These are phyloP conservation scores for Lysandra coridon DNA, from an alignment of 2,888 invertebrate species.

Conservation along the genomic window DNA sequence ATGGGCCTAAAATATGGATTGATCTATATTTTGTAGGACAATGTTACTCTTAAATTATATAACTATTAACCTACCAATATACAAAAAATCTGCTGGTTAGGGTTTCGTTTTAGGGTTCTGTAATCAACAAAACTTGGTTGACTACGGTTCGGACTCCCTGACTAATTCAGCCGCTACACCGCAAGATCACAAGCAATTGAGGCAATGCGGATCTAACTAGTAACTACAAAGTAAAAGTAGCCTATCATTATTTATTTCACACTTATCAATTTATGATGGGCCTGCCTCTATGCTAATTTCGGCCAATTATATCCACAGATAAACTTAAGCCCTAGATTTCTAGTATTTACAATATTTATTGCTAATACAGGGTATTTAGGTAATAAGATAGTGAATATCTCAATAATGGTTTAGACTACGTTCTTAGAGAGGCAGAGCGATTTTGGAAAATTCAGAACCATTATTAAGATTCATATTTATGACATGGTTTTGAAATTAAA, in stretches of 20 bases:
- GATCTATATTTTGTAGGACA: no score
- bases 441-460: not conserved
- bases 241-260: not conserved
- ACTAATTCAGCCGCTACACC: no score
- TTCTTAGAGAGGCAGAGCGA: not conserved
- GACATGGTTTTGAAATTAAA: no score
- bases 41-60: no score
- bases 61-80: no score
- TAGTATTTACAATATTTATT: not conserved
- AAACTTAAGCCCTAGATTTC: slow-evolving; percentile 2
- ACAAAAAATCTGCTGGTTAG: no score
- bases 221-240: not conserved
- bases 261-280: not conserved
- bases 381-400: not conserved
- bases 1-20: no score
- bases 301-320: slow-evolving; percentile 20
- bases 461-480: no score
- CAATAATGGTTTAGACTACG: not conserved
- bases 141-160: no score
- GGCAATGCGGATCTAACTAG: not conserved
- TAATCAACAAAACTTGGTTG: no score
- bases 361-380: not conserved
- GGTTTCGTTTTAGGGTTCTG: no score
- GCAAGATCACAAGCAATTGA: not conserved
- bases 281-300: slow-evolving; percentile 18